Percentiles rank a stretch among this genome's conserved stretches.
These are phyloP conservation scores for Neomorphus geoffroyi DNA, from an alignment of 2,797 vertebrate species.

Conservation along the genomic window DNA sequence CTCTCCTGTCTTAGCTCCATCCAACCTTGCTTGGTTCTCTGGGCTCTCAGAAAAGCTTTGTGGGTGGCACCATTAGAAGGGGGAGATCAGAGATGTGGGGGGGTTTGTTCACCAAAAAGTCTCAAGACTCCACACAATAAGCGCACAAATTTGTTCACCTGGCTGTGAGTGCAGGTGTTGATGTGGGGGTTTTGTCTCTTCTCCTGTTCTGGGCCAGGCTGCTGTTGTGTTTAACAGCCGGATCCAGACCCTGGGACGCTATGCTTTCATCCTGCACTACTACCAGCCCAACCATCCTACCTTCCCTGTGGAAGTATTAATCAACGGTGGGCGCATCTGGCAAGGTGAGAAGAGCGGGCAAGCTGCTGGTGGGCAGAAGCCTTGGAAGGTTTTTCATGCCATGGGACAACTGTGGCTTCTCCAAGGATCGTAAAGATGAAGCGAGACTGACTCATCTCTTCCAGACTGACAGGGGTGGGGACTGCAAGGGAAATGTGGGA, in stretches of 20 bases:
- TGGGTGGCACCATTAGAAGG: not conserved
- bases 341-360: constrained; percentile 79
- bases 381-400: not conserved
- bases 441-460: not conserved
- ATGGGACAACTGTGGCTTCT: not conserved
- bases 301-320: constrained; percentile 85
- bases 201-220: constrained; percentile 74
- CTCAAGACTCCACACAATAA: not conserved
- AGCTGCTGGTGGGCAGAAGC: not conserved
- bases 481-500: not conserved
- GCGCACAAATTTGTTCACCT: not conserved
- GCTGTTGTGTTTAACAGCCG: constrained; percentile 83
- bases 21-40: not conserved
- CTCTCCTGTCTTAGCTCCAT: not conserved
- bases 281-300: constrained; percentile 90
- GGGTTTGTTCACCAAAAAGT: not conserved
- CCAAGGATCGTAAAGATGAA: not conserved
- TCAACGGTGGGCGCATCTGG: constrained; percentile 91
- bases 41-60: not conserved
- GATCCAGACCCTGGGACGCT: constrained; percentile 86
- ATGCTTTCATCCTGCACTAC: constrained; percentile 91
- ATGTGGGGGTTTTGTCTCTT: not conserved
- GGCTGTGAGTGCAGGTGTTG: not conserved
- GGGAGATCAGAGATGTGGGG: not conserved
- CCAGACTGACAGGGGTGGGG: not conserved